Evolutionary conservation across 2,888 invertebrate genomes (phyloP).

Genomic region (Synergus gifuensis): DNA sequence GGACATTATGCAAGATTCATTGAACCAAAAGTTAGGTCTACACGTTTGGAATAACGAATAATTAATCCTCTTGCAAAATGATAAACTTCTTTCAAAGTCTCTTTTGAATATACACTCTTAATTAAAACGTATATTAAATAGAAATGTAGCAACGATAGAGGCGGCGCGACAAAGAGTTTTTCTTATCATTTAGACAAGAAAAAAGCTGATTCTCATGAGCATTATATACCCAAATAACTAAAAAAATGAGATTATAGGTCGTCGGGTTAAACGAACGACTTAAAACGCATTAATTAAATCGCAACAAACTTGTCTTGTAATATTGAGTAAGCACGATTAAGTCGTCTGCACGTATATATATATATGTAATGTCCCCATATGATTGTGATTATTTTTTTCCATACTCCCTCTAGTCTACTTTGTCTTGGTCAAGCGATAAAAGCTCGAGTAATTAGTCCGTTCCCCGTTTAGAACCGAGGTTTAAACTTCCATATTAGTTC

Average conservation of each 20-base stretch:
- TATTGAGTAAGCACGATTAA: slow-evolving; percentile 32
- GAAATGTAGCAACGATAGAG: slow-evolving; percentile 19
- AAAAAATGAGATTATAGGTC: slow-evolving; percentile 51
- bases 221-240: slow-evolving; percentile 40
- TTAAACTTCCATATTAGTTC: not conserved
- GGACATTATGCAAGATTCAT: slow-evolving; percentile 36
- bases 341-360: not conserved
- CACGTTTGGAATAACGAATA: slow-evolving; percentile 34
- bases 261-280: slow-evolving; percentile 47
- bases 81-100: slow-evolving; percentile 34
- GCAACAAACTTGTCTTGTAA: slow-evolving; percentile 42
- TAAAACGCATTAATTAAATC: slow-evolving; percentile 50
- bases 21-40: slow-evolving; percentile 28
- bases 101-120: slow-evolving; percentile 13
- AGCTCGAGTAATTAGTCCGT: not conserved
- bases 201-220: slow-evolving; percentile 14
- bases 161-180: slow-evolving; percentile 35
- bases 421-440: slow-evolving; percentile 17
- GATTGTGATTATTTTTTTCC: slow-evolving; percentile 3
- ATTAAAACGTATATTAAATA: slow-evolving; percentile 38
- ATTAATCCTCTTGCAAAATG: slow-evolving; percentile 33
- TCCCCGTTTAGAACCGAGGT: not conserved
- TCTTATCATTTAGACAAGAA: slow-evolving; percentile 23
- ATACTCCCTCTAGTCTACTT: not conserved
- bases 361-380: slow-evolving; percentile 5